Base-by-base conservation (phyloP, 2,888 invertebrate genomes). In the Oegoconia quadripuncta region DNA sequence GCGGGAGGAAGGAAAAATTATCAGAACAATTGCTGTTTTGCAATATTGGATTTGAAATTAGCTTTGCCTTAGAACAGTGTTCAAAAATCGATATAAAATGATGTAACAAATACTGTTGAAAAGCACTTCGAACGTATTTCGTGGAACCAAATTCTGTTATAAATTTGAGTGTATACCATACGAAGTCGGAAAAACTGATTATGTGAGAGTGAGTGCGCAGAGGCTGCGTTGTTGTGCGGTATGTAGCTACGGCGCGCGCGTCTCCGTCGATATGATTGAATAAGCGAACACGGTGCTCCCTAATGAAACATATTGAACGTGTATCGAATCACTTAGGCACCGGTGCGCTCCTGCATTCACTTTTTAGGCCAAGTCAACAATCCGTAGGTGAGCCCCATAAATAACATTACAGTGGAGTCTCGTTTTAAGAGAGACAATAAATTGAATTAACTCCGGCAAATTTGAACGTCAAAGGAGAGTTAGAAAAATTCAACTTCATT, bases 241-340 rank as follows among this genome's bases (percentile, higher is more conserved):
- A n/a, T n/a, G n/a, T n/a, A n/a, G n/a, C n/a, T n/a, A n/a, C n/a
- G 64, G 64, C 70, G 69, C 67, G 61, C 65, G 70, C 69, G 64
- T 60, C 55, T 58, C 59, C 65, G 70, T 62, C 70, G 70, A 74
- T 79, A 74, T 87, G 80, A 87, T 87, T 84, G 78, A 87, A 87
- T 87, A 81, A 87, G 72, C 79, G 74, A 72, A 66, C 74, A 65
- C 73, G 73, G 76, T 55, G 65, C 73, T 75, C 64, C 74, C 72
- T 87, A 86, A 87, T 86, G 84, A 87, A 86, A 86, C 84, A 83
- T 86, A 86, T 86, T 84, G 86, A 83, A 82, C 78, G 74, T 81
- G 81, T 86, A 86, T 87, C 80, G 83, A 83, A 81, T 82, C 86
- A 87, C 86, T 87, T 87, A 87, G 81, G 67, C 69, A 55, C 57